Base-by-base conservation (phyloP, 2,113 vertebrate genomes). In the Indri indri region DNA sequence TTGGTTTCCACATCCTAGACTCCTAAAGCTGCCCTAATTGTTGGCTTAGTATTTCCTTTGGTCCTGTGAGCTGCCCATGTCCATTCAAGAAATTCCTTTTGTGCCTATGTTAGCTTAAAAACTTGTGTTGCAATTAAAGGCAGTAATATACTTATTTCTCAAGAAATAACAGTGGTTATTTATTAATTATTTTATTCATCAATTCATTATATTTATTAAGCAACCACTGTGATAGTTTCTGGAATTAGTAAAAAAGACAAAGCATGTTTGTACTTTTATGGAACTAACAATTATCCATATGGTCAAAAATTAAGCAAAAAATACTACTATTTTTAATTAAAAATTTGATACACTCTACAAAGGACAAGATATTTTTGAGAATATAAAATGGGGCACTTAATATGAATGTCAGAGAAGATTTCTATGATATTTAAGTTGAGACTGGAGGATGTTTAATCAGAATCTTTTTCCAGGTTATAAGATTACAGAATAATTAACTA, bases 401-500 rank as follows among this genome's bases (percentile, higher is more conserved):
- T 30, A 40, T 37, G 14, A 13, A 88, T 65, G n/a, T 68, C 45
- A 68, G 30, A 79, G 32, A 88, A 90, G 50, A 79, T 16, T 81
- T 76, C 17, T 68, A 12, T 57, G 7, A 90, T 22, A 54, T 54
- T 57, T 52, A 63, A 57, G 6, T 90, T 82, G 79, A 93, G 30
- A 89, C 11, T 34, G 16, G 23, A 88, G 11, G 5, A 82, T 61
- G 0, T 45, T 83, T 89, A 82, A 59, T 73, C 91, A 98, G 85
- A 97, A 91, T 96, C 84, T 83, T 87, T 95, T 87, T 65, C 93
- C 80, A 40, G 27, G 52, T 83, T 80, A 70, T 80, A 91, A 85
- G 59, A 91, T 1, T 77, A 86, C 2, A 0, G 42, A 61, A 59
- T 87, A 1, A 6, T 57, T 82, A 73, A 68, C 85, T 79, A 76